These are phyloP conservation scores for Xylocopa sonorina DNA, from an alignment of 1,140 invertebrate genomes.

Conservation along the genomic window DNA sequence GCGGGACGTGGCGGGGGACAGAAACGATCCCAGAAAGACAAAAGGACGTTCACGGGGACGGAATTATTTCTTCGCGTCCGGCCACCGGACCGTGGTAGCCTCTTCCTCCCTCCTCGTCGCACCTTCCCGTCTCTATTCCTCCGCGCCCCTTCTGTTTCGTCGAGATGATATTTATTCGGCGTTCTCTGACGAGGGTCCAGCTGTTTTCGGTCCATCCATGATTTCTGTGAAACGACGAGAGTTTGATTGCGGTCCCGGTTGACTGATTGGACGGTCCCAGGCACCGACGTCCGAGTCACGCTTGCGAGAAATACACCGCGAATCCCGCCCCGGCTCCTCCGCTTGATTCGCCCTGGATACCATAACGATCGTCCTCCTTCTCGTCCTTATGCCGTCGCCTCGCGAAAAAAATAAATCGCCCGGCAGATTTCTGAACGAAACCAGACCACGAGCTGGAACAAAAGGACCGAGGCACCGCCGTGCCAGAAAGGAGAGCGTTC, in stretches of 20 bases:
- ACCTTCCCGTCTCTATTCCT: constrained; percentile 11
- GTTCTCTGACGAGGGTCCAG: constrained; percentile 56
- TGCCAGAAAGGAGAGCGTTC: neutral
- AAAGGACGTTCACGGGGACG: constrained; percentile 50
- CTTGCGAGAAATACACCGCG: constrained; percentile 35
- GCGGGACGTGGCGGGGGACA: neutral
- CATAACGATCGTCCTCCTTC: constrained; percentile 10
- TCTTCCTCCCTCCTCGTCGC: neutral
- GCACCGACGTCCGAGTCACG: constrained; percentile 52
- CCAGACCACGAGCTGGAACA: neutral
- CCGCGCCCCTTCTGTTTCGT: constrained; percentile 33
- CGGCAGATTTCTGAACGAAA: constrained; percentile 1
- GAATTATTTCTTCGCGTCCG: constrained; percentile 57
- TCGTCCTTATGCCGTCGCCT: neutral
- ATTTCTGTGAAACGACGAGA: constrained; percentile 52
- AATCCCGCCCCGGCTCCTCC: neutral
- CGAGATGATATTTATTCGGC: constrained; percentile 53
- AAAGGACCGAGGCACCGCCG: neutral
- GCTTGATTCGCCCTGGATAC: constrained; percentile 30
- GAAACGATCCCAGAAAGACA: constrained; percentile 41
- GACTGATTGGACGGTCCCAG: constrained; percentile 46
- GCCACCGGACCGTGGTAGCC: constrained; percentile 28
- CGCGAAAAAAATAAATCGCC: neutral
- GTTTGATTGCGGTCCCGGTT: constrained; percentile 46
- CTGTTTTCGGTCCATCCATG: constrained; percentile 45